phyloP scores from a whole-genome alignment of 2,888 invertebrate species.

The Beris morrisii region DNA sequence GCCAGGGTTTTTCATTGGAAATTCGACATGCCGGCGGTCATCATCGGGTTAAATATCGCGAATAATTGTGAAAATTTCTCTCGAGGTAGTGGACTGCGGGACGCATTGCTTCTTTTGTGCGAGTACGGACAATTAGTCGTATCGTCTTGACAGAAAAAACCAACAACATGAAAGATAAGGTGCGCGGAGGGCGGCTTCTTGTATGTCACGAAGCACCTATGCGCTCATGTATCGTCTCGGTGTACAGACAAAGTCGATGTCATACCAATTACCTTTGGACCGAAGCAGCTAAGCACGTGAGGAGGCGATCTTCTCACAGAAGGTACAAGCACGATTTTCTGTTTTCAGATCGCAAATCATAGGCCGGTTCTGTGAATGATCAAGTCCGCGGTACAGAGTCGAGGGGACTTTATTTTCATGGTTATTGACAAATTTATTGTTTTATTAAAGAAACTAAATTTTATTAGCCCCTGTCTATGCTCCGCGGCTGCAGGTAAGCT shows the following conservation, averaged over 20 bases:
- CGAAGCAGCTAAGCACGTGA: constrained; percentile 2
- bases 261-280: constrained; percentile 28
- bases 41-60: constrained; percentile 25
- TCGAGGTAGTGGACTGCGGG: background rate
- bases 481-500: no score
- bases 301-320: constrained; percentile 22
- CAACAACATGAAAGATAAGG: constrained; percentile 27
- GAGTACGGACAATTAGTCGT: constrained; percentile 27
- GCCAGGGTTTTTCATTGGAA: constrained; percentile 25
- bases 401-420: no score
- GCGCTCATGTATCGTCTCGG: background rate
- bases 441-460: no score
- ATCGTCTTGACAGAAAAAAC: background rate
- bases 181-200: constrained; percentile 17
- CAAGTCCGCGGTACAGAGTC: no score
- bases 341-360: background rate
- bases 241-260: constrained; percentile 23
- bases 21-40: constrained; percentile 23
- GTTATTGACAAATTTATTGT: no score
- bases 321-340: constrained; percentile 14
- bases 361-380: no score
- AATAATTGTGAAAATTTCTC: constrained; percentile 13
- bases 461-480: no score
- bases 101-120: constrained; percentile 12
- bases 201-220: constrained; percentile 30